phyloP scores from a whole-genome alignment of 2,113 vertebrate species.

The Pangasianodon gigas region DNA sequence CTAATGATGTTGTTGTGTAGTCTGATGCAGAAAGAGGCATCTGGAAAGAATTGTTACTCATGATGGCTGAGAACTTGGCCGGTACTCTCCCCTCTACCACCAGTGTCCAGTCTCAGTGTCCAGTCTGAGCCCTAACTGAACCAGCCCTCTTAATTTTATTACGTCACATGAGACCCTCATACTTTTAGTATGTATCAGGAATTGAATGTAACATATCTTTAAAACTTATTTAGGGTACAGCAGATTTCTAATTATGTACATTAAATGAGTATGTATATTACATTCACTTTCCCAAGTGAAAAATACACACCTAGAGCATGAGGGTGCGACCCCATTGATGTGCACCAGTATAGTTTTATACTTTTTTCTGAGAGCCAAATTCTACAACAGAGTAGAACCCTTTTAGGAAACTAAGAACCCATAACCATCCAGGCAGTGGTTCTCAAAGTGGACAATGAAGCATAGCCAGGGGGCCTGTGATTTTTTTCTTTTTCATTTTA shows the following conservation, averaged over 20 bases:
- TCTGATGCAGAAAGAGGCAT: too few species aligned
- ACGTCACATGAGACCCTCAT: neutral
- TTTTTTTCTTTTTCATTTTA: neutral
- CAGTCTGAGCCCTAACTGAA: too few species aligned
- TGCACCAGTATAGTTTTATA: neutral
- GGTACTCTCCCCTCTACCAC: neutral
- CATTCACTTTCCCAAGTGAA: neutral
- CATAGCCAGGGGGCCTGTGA: neutral
- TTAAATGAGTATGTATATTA: neutral
- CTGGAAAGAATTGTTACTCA: neutral
- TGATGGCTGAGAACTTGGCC: neutral
- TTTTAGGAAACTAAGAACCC: neutral
- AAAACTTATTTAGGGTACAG: neutral
- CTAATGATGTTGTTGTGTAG: neutral
- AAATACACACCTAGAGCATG: neutral
- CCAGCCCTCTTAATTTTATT: neutral
- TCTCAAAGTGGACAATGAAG: neutral
- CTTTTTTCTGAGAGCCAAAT: neutral
- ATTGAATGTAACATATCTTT: neutral
- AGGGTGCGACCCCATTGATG: neutral
- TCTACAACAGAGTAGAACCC: neutral
- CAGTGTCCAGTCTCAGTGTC: neutral
- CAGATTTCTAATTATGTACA: neutral
- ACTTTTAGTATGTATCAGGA: neutral
- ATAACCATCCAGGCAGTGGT: neutral